Percentiles rank a stretch among this genome's conserved stretches.
Conservation (phyloP, 2,888 invertebrate species). For the Megamerina dolium region DNA sequence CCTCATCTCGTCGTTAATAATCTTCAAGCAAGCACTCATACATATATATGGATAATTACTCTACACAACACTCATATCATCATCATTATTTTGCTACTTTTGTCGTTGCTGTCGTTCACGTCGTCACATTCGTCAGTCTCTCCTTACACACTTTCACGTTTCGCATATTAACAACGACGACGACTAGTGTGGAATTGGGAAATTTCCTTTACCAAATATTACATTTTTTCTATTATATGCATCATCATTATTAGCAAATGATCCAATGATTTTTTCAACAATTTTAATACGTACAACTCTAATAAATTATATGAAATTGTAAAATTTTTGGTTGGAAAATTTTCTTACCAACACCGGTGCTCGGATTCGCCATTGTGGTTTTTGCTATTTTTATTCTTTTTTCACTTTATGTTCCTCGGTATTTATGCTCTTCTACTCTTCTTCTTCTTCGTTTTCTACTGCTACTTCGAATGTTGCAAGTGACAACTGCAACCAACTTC, state of each 20-base stretch:
- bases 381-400: slow-evolving; percentile 28
- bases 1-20: too few species aligned
- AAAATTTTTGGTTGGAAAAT: slow-evolving; percentile 13
- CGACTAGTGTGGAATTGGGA: too few species aligned
- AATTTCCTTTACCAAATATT: too few species aligned
- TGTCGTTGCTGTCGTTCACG: too few species aligned
- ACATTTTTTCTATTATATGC: neutral
- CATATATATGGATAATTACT: too few species aligned
- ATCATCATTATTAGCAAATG: neutral
- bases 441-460: too few species aligned
- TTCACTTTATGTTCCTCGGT: slow-evolving; percentile 21
- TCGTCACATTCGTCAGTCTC: too few species aligned
- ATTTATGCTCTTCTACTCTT: slow-evolving; percentile 8
- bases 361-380: slow-evolving; percentile 73
- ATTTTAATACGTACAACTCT: neutral
- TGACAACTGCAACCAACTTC: too few species aligned
- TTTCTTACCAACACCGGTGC: slow-evolving; percentile 83
- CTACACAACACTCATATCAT: too few species aligned
- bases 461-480: too few species aligned
- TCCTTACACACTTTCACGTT: neutral
- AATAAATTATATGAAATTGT: neutral
- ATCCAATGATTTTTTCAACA: neutral
- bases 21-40: too few species aligned
- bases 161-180: neutral
- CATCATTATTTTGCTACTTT: too few species aligned